Evolutionary conservation across 2,113 vertebrate species (phyloP), one percentile per base, ranked within the genome.

Genomic region (Brachyhypopomus occidentalis): DNA sequence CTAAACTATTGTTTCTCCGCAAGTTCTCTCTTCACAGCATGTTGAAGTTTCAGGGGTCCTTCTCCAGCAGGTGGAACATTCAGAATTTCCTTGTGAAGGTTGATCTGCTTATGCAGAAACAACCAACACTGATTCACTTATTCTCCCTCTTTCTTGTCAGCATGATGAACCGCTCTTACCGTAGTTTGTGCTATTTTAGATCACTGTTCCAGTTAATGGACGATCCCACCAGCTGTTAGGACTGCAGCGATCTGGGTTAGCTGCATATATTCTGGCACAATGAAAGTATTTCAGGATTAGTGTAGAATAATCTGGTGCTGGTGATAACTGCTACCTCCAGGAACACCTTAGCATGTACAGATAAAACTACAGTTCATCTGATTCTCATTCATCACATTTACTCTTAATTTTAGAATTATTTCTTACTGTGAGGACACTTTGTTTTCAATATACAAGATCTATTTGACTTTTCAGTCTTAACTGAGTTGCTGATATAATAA

Each of bases 61-160:
- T 72, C 25, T n/a, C 14, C 9, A 17, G 14, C 30, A 17, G 19
- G 23, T 77, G 25, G 23, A 84, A 60, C 72, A 48, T 60, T n/a
- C 55, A n/a, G 64, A 76, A 66, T 74, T 80, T 84, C 69, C 30
- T 14, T 45, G 55, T 70, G 59, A 20, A 64, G 56, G 52, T 58
- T 59, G 64, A 48, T 55, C 25, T 77, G 20, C 62, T 72, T 64
- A 19, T 67, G 45, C 17, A 14, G 56, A 62, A 74, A 19, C 48
- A 71, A 77, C 25, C 58, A 66, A 36, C 79, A 25, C 30, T 17
- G 30, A 8, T 70, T 69, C 79, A n/a, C 23, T 38, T 63, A 22
- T 71, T 59, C 38, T 58, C 41, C 25, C 38, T 70, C 34, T n/a
- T 23, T 41, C 59, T 25, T 52, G 41, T 62, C 60, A 41, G 59